These are phyloP conservation scores for Perithous albicinctus DNA, from an alignment of 2,888 invertebrate genomes.

Conservation along the genomic window DNA sequence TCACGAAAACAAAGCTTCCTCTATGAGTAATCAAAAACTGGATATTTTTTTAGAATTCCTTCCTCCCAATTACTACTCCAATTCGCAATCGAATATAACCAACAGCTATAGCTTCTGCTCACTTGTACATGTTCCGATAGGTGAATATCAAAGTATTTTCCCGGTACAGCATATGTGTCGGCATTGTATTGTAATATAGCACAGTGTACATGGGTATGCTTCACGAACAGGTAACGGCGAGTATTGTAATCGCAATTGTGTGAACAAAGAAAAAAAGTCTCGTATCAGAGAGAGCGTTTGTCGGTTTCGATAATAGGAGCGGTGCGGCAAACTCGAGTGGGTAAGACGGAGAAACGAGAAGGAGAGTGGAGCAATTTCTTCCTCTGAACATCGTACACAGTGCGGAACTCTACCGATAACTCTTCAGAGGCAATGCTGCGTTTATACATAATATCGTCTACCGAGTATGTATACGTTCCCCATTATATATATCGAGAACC, in stretches of 20 bases:
- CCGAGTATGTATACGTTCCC: neutral
- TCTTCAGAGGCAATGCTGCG: slow-evolving; percentile 13
- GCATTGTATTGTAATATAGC: neutral
- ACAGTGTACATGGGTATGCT: neutral
- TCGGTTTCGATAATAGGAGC: slow-evolving; percentile 6
- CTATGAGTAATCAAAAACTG: no score
- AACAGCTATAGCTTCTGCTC: slow-evolving; percentile 19
- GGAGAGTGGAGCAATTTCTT: slow-evolving; percentile 16
- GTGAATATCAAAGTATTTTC: slow-evolving; percentile 20
- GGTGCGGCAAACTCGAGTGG: neutral
- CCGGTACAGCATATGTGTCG: slow-evolving; percentile 9
- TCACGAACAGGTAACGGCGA: slow-evolving; percentile 10
- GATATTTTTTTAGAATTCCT: no score
- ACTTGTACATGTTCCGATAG: slow-evolving; percentile 18
- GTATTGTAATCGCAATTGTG: slow-evolving; percentile 49
- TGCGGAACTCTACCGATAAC: slow-evolving; percentile 46
- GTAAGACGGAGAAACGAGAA: slow-evolving; percentile 13
- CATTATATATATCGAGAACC: slow-evolving; percentile 6
- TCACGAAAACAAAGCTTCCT: no score
- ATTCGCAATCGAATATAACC: slow-evolving; percentile 37
- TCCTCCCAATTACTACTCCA: no score
- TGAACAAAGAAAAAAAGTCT: slow-evolving; percentile 30
- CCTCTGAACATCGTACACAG: slow-evolving; percentile 24
- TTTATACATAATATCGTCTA: slow-evolving; percentile 30
- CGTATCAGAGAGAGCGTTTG: slow-evolving; percentile 1